Conservation (phyloP, 2,113 vertebrate genomes). For the Leucopternis melanops region DNA sequence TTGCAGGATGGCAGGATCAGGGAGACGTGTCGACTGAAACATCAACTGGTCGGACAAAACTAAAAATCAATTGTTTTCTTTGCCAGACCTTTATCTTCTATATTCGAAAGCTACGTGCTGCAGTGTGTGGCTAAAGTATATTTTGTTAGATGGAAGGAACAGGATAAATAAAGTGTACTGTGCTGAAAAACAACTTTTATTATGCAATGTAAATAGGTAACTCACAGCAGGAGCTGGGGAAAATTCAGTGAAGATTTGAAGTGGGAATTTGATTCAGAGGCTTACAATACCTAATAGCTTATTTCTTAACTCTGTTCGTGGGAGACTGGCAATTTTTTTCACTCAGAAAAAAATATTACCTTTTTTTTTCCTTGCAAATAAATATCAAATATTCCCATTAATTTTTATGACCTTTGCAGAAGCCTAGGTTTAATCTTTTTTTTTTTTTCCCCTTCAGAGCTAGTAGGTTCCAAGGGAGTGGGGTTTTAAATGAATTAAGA, state of each 20-base stretch:
- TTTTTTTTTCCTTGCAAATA: not conserved
- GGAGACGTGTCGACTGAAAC: not conserved
- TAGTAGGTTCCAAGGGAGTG: not conserved
- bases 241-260: constrained; percentile 24
- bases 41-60: not conserved
- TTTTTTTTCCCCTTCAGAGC: not conserved
- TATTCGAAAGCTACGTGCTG: not conserved
- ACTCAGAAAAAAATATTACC: not conserved
- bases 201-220: not conserved
- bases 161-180: not conserved
- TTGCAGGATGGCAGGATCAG: not conserved
- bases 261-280: constrained; percentile 28
- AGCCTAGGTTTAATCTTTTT: not conserved
- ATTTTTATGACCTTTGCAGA: not conserved
- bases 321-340: not conserved
- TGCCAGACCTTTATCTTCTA: not conserved
- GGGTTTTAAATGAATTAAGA: not conserved
- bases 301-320: not conserved
- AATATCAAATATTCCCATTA: not conserved
- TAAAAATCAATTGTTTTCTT: not conserved
- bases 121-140: not conserved
- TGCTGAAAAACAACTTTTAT: constrained; percentile 24
- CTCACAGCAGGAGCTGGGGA: not conserved
- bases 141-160: not conserved
- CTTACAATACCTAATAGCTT: not conserved